phyloP scores from a whole-genome alignment of 2,113 vertebrate species.

The Bombycilla garrulus region DNA sequence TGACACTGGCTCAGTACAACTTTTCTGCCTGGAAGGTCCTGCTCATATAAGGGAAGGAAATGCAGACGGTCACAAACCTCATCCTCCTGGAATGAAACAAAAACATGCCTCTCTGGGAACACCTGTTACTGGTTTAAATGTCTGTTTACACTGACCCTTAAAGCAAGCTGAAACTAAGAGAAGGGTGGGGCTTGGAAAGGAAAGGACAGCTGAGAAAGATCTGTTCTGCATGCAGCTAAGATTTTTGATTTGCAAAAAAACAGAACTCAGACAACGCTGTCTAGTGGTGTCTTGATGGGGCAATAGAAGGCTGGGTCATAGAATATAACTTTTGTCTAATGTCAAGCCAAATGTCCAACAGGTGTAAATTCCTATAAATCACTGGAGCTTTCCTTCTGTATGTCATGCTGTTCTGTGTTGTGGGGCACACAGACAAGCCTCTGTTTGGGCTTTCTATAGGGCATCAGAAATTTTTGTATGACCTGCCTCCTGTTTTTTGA shows the following conservation, averaged over 20 bases:
- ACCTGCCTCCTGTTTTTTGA: background rate
- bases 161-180: conserved; percentile 31
- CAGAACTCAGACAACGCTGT: background rate
- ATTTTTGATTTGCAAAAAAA: background rate
- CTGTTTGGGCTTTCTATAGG: background rate
- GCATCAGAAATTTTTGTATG: background rate
- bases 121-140: conserved; percentile 66
- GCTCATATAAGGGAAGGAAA: conserved; percentile 65
- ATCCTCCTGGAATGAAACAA: conserved; percentile 60
- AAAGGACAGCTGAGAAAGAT: conserved; percentile 60
- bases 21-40: conserved; percentile 44
- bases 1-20: background rate
- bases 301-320: background rate
- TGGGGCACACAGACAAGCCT: background rate
- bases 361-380: conserved; percentile 44
- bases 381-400: background rate
- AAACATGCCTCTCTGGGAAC: conserved; percentile 51
- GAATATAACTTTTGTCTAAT: conserved; percentile 37
- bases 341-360: conserved; percentile 45
- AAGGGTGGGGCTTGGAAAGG: conserved; percentile 1
- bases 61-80: conserved; percentile 24
- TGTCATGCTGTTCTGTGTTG: background rate
- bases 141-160: conserved; percentile 60
- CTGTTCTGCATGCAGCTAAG: background rate
- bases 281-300: background rate